Conservation (phyloP, 2,113 vertebrate species). For the Labrus mixtus region DNA sequence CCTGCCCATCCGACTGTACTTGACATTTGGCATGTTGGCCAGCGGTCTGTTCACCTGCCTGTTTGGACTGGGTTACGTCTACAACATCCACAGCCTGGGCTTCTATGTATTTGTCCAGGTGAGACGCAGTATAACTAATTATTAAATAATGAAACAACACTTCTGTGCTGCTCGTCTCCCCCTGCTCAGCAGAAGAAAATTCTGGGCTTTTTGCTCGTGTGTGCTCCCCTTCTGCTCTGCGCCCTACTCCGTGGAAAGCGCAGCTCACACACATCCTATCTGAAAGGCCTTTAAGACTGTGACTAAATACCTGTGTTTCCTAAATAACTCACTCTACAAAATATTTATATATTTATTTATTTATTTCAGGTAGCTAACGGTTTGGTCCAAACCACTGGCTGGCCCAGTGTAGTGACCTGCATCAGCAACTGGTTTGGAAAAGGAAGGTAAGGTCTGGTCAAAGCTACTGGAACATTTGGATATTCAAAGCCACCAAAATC, state of each 20-base stretch:
- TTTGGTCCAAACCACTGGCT: slow-evolving; percentile 94
- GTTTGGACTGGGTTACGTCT: slow-evolving; percentile 92
- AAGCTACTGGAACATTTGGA: neutral
- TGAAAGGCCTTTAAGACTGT: too few relatives aligned
- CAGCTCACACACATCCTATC: too few relatives aligned
- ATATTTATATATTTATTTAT: too few relatives aligned
- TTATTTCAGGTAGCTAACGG: slow-evolving; percentile 91
- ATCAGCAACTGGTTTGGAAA: slow-evolving; percentile 98
- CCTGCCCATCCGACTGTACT: slow-evolving; percentile 92
- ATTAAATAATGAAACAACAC: too few relatives aligned
- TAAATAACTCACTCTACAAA: neutral
- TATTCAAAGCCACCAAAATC: too few relatives aligned
- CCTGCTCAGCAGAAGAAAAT: too few relatives aligned
- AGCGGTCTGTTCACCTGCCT: slow-evolving; percentile 92
- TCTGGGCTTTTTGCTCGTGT: too few relatives aligned
- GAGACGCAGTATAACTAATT: neutral
- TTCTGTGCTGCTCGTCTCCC: too few relatives aligned
- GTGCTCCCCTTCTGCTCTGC: too few relatives aligned
- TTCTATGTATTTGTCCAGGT: slow-evolving; percentile 94
- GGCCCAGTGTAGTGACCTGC: slow-evolving; percentile 94
- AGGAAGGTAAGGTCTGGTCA: slow-evolving; percentile 86
- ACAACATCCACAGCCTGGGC: slow-evolving; percentile 90
- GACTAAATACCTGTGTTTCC: too few relatives aligned
- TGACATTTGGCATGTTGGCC: slow-evolving; percentile 91
- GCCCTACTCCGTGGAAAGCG: too few relatives aligned